Evolutionary conservation across 2,888 invertebrate genomes (phyloP), one percentile per base, ranked within the genome.

Genomic region (Nomada ferruginata): DNA sequence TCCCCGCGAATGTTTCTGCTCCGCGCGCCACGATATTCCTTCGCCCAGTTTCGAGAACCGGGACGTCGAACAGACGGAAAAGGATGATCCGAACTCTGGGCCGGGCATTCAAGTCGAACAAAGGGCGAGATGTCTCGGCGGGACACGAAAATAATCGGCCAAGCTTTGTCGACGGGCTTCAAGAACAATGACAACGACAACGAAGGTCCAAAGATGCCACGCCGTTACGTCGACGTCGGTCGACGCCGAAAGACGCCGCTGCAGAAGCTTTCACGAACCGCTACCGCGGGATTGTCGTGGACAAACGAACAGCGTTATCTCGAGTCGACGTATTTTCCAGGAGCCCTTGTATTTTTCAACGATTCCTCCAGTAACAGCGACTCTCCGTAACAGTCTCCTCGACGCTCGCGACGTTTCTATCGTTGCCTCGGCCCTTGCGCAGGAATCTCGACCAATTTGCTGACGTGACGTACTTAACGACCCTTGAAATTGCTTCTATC

Each of bases 301-400:
- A 90, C 87, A 90, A 90, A 90, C 87, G 90, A 88, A 87, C 77
- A 76, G 84, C 89, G 84, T 87, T 90, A 90, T 90, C 89, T 82
- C 70, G 63, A 47, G 26, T 36, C 52, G 65, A 18, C 60, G 64
- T 57, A 57, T 69, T 77, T 55, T 70, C 76, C 69, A 20, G 57
- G 36, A 64, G 42, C 63, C 42, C 50, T 66, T 78, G 70, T 84
- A 83, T 83, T 80, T 84, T 71, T 76, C 84, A 76, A 36, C 29
- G 42, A 36, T 36, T 36, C 36, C 1, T 36, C 36, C 36, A 7
- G 36, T 18, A 26, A 5, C 29, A 4, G 36, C 29, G 26, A 61
- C 55, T 42, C 59, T 29, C 29, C 53, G 50, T 57, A 82, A 76
- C 60, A 61, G 15, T 4, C n/a, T 11, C 26, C 26, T 13, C 26